These are phyloP conservation scores for Lontra canadensis DNA, from an alignment of 2,113 vertebrate genomes.

Conservation along the genomic window DNA sequence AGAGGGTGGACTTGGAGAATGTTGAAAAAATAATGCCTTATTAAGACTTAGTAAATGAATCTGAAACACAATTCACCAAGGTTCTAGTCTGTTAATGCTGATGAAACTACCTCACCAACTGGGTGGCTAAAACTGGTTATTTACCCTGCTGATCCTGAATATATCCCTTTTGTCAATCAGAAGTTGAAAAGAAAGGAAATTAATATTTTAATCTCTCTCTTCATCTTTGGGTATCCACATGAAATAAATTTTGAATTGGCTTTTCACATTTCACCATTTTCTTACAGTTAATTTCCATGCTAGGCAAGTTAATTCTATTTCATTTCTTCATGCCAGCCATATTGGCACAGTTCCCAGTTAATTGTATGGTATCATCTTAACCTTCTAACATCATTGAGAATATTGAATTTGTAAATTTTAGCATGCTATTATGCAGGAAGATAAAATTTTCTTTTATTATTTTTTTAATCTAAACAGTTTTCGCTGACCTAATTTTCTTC, in stretches of 20 bases:
- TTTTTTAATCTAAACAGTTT: slow-evolving; percentile 18
- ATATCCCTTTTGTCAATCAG: neutral
- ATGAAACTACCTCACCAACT: neutral
- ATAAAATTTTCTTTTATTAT: slow-evolving; percentile 12
- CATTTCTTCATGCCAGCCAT: neutral
- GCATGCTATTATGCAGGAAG: neutral
- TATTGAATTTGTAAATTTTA: neutral
- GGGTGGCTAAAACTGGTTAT: neutral
- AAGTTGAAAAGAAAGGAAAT: slow-evolving; percentile 39
- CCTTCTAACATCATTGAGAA: neutral
- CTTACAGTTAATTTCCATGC: slow-evolving; percentile 37
- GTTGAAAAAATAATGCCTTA: neutral
- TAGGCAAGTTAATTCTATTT: slow-evolving; percentile 50
- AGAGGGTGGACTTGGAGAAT: neutral
- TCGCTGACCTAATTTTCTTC: neutral
- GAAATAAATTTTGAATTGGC: slow-evolving; percentile 46
- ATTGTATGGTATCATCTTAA: neutral
- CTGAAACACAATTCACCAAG: neutral
- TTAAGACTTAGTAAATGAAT: neutral
- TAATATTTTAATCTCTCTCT: neutral
- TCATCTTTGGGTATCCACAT: slow-evolving; percentile 8
- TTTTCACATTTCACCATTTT: slow-evolving; percentile 20
- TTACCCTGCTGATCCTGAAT: neutral
- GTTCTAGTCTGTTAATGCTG: neutral
- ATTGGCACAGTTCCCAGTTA: neutral